Base-by-base conservation (phyloP, 2,113 vertebrate species). In the Falco punctatus region DNA sequence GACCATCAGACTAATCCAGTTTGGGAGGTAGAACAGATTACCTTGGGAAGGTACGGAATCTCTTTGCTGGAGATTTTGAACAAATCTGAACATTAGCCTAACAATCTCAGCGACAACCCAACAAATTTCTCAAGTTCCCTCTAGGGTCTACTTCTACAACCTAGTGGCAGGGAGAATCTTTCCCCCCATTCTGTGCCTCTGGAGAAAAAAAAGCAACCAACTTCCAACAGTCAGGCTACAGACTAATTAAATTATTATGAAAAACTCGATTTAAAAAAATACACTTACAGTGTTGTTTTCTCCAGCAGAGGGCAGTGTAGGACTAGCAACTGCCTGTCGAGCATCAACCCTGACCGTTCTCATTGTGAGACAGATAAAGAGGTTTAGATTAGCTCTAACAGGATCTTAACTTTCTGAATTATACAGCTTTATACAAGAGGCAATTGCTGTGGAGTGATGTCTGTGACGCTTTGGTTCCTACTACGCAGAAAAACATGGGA, bases 301-400 rank as follows among this genome's bases (percentile, higher is more conserved):
- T 79, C n/a, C 22, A 96, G 97, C 70, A 98, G 98, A 97, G 97
- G 97, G 97, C 96, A 97, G 91, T 32, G 71, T 81, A 46, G 10
- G 88, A 97, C 95, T 49, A 96, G 59, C 93, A 97, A 97, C 62
- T 19, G 72, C 40, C 15, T 33, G 44, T 1, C 27, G 23, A 24
- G 28, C 27, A 0, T 5, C n/a, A 44, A 52, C n/a, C 20, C 6
- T 11, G 24, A 19, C 24, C 23, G 32, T 8, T 48, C 28, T 73
- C 49, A 13, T 0, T 28, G 38, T 6, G 20, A 77, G 24, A 70
- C 7, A 1, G 8, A 35, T 71, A 38, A 49, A 64, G 9, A 11
- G 44, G 16, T 55, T 15, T 2, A 59, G 14, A 46, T 12, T 38
- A 32, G 42, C 15, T 57, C 26, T 54, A 64, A n/a, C 11, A 61